phyloP scores from a whole-genome alignment of 2,888 invertebrate genomes.

The Sinopyrophorus schimmeli region DNA sequence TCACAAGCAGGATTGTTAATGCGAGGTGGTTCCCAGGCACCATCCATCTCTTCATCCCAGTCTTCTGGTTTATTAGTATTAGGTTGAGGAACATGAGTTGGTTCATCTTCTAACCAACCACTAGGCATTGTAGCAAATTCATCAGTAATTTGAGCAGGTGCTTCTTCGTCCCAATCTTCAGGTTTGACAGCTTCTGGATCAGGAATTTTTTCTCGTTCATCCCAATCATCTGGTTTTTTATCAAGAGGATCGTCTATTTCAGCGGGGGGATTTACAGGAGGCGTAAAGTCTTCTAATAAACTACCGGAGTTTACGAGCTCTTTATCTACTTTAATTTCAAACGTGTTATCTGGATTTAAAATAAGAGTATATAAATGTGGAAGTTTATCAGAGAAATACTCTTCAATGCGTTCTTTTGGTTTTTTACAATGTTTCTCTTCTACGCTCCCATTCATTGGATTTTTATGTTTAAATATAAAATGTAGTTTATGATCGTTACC shows the following conservation, averaged over 20 bases:
- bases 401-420: conserved; percentile 80
- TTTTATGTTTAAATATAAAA: conserved; percentile 92
- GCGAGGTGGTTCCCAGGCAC: conserved; percentile 95
- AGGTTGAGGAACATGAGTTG: conserved; percentile 83
- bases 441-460: conserved; percentile 85
- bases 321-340: conserved; percentile 80
- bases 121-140: conserved; percentile 81
- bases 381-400: conserved; percentile 88
- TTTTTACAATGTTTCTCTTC: conserved; percentile 97
- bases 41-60: conserved; percentile 99
- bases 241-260: conserved; percentile 93
- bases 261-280: conserved; percentile 91
- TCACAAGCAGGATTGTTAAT: conserved; percentile 88
- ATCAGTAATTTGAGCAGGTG: conserved; percentile 88
- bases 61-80: conserved; percentile 86
- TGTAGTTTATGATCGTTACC: conserved; percentile 93
- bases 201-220: conserved; percentile 86
- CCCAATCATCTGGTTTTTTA: conserved; percentile 90
- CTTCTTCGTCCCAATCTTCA: conserved; percentile 95
- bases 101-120: conserved; percentile 93
- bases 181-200: conserved; percentile 90
- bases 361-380: conserved; percentile 86
- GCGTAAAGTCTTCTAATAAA: conserved; percentile 86
- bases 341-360: conserved; percentile 78
- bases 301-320: conserved; percentile 84